phyloP scores from a whole-genome alignment of 2,797 vertebrate genomes.

The Moxostoma hubbsi region DNA sequence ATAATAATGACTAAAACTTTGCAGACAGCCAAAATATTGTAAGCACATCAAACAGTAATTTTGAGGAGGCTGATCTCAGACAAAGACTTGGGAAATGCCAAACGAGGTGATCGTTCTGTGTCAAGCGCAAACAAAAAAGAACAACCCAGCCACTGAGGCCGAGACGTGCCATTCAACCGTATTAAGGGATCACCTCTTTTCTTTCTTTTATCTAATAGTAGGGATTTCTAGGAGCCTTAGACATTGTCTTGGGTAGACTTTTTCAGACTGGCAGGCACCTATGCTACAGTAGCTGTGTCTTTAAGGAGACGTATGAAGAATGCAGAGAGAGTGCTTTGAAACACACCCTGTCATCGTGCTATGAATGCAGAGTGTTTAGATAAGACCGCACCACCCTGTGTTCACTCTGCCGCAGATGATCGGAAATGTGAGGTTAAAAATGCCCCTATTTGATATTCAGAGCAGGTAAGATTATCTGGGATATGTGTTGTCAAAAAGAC shows the following conservation, averaged over 20 bases:
- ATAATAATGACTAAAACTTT: conserved; percentile 57
- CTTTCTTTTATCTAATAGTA: conserved; percentile 63
- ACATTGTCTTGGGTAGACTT: conserved; percentile 57
- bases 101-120: conserved; percentile 59
- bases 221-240: conserved; percentile 55
- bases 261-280: conserved; percentile 64
- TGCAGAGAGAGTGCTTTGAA: conserved; percentile 55
- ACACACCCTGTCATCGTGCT: conserved; percentile 57
- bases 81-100: conserved; percentile 63
- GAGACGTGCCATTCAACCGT: conserved; percentile 60
- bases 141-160: conserved; percentile 43
- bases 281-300: conserved; percentile 55
- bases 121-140: conserved; percentile 54
- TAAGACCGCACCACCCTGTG: conserved; percentile 50
- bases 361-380: conserved; percentile 49
- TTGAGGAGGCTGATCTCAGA: conserved; percentile 57
- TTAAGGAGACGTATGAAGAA: conserved; percentile 59
- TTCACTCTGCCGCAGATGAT: conserved; percentile 23
- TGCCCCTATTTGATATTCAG: conserved; percentile 40
- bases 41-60: conserved; percentile 67
- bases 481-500: conserved; percentile 42
- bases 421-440: conserved; percentile 34
- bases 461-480: conserved; percentile 34
- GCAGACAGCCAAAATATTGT: conserved; percentile 61
- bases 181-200: conserved; percentile 62